Evolutionary conservation across 2,888 invertebrate genomes (phyloP).

Genomic region (Acheta domesticus): DNA sequence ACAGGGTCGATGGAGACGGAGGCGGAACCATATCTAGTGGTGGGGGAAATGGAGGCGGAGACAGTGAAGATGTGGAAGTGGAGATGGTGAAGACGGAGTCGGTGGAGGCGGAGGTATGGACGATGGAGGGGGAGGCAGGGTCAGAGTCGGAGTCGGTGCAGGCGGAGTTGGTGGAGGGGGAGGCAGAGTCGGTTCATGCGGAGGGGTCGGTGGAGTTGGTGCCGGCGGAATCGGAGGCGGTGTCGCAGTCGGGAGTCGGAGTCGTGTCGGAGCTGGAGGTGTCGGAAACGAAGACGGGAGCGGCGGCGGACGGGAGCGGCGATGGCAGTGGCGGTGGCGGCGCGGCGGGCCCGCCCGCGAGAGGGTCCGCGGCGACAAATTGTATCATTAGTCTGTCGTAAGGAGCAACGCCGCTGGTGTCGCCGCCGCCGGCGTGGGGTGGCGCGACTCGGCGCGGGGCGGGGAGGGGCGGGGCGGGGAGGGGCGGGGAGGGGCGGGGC

Average conservation of each 20-base stretch:
- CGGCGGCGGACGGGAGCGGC: neutral
- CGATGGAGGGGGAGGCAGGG: neutral
- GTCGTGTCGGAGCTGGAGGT: neutral
- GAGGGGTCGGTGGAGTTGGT: neutral
- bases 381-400: conserved; percentile 18
- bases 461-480: too few relatives aligned
- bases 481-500: neutral
- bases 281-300: neutral
- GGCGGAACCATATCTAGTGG: too few relatives aligned
- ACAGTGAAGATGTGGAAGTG: neutral
- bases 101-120: neutral
- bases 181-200: neutral
- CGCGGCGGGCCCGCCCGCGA: neutral
- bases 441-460: neutral
- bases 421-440: neutral
- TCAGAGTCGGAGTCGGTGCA: neutral
- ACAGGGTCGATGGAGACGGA: too few relatives aligned
- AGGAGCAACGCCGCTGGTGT: neutral
- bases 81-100: neutral
- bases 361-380: neutral
- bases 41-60: neutral
- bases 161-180: neutral
- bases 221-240: neutral
- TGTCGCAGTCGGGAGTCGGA: neutral
- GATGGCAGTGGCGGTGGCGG: neutral